Conservation (phyloP, 2,888 invertebrate species). For the Aquatica leii region DNA sequence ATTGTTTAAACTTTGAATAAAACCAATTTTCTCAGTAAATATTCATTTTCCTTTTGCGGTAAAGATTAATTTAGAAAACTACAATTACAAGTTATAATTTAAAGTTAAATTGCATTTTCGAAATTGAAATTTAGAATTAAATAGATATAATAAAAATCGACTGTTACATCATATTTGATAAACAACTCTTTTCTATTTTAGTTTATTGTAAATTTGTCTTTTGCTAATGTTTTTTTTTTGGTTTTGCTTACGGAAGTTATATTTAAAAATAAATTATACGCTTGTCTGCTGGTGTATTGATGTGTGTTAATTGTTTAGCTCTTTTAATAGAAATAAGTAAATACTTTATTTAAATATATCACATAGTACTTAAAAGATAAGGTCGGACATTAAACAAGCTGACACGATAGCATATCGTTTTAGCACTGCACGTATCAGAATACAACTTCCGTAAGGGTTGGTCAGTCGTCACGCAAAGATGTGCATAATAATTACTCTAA, state of each 20-base stretch:
- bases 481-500: constrained; percentile 58
- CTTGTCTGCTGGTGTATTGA: no score
- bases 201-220: no score
- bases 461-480: constrained; percentile 57
- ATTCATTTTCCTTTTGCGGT: constrained; percentile 7
- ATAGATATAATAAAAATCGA: no score
- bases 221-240: no score
- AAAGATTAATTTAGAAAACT: constrained; percentile 10
- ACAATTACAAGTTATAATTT: constrained; percentile 5
- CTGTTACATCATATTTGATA: no score
- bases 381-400: constrained; percentile 42
- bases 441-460: constrained; percentile 57
- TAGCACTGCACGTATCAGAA: constrained; percentile 52
- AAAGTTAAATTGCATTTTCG: constrained; percentile 2
- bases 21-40: constrained; percentile 8
- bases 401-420: constrained; percentile 50
- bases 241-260: no score
- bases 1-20: constrained; percentile 4
- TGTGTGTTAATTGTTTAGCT: no score
- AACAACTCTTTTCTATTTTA: no score
- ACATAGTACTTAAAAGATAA: constrained; percentile 40
- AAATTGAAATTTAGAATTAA: not conserved
- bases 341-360: constrained; percentile 24
- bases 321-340: constrained; percentile 6
- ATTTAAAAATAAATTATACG: no score